Evolutionary conservation across 2,888 invertebrate genomes (phyloP), one percentile per base, ranked within the genome.

Genomic region (Autographa pulchrina): DNA sequence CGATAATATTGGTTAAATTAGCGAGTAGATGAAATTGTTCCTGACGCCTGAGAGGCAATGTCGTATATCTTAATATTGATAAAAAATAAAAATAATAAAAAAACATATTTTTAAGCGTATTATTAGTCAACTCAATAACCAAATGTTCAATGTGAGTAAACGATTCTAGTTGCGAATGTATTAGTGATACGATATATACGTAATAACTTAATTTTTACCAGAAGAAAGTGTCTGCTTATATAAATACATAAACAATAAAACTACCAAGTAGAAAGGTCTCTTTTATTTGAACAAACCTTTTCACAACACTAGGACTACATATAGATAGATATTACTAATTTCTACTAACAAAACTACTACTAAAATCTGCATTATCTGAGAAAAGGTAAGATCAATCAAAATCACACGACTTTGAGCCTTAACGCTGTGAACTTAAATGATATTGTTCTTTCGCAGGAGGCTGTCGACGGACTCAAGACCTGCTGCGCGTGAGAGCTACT

Each of bases 401-500:
- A 64, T 48, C 60, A 67, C 35, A 61, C 65, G 67, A 80, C 54
- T 68, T 2, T 48, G 20, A 25, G 6, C 41, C 56, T 14, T 62
- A 68, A 56, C 0, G n/a, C 6, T 0, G n/a, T 5, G 8, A 62
- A 16, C 58, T 56, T 65, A 74, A 68, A 65, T 76, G 68, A 8
- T 7, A n/a, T 54, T 43, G 63, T 72, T 82, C 56, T 66, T 62
- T 79, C 81, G 16, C 90, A 94, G 94, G 94, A 58, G 97, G 97
- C 80, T 97, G 97, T 70, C 97, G 98, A 83, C 96, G 98, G 83
- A 97, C 98, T 63, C 96, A 98, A 92, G 98, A 98, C 91, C 96
- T 98, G 96, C 96, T 97, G 92, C 97, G 98, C 85, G 98, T 99
- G 62, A 96, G 99, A 87, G 99, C 99, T 13, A 99, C 98, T 31